Evolutionary conservation across 2,797 vertebrate species (phyloP).

Genomic region (Thunnus albacares): DNA sequence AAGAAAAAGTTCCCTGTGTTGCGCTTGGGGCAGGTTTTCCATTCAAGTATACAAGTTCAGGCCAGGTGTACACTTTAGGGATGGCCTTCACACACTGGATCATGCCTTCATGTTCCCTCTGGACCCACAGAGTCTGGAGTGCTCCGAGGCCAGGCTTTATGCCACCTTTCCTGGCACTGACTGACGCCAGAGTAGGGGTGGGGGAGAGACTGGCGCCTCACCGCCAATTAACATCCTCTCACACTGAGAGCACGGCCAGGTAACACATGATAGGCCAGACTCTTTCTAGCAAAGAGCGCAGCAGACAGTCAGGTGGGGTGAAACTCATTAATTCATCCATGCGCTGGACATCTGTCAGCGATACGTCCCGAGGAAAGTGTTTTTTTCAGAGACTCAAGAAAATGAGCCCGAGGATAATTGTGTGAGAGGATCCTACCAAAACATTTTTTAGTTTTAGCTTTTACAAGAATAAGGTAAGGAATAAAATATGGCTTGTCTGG

Average conservation of each 20-base stretch:
- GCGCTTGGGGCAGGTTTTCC: constrained; percentile 62
- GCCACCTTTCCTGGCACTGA: constrained; percentile 78
- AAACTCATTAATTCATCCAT: constrained; percentile 50
- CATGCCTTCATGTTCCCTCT: constrained; percentile 53
- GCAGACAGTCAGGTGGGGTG: constrained; percentile 62
- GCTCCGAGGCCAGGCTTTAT: constrained; percentile 70
- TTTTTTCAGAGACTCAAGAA: constrained; percentile 18
- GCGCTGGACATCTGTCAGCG: constrained; percentile 62
- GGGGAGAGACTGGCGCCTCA: constrained; percentile 76
- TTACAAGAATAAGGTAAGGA: not conserved
- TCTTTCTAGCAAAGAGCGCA: constrained; percentile 41
- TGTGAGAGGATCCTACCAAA: not conserved
- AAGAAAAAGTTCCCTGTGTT: constrained; percentile 38
- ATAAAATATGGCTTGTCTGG: not conserved
- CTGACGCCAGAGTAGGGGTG: constrained; percentile 59
- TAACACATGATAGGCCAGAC: constrained; percentile 73
- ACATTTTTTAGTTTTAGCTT: not conserved
- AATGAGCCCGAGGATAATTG: not conserved
- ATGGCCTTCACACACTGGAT: constrained; percentile 60
- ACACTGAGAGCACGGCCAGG: constrained; percentile 71
- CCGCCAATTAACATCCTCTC: constrained; percentile 77
- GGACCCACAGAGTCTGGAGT: constrained; percentile 72
- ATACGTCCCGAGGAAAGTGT: constrained; percentile 14
- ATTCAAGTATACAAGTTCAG: constrained; percentile 51
- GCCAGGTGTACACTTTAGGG: constrained; percentile 65